Percentiles rank a stretch among this genome's conserved stretches.
phyloP scores from a whole-genome alignment of 2,797 vertebrate species.

The Florisuga fusca region DNA sequence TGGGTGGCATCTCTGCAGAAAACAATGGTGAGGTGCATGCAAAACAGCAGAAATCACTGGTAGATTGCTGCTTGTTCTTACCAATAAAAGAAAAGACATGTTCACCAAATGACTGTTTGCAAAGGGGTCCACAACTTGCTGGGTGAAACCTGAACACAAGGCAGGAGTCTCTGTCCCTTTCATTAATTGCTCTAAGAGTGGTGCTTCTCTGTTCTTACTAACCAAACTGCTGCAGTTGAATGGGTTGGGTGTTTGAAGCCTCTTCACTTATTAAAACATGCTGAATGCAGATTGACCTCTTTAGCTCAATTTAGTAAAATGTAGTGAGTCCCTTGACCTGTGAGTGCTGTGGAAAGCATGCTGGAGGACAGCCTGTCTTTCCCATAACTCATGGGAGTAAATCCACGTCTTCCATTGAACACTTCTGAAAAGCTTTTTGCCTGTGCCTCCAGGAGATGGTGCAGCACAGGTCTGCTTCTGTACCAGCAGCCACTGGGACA shows the following conservation, averaged over 20 bases:
- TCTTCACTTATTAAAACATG: background rate
- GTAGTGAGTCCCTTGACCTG: background rate
- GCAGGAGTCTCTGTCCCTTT: background rate
- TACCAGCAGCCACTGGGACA: fast-evolving
- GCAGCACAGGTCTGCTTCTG: background rate
- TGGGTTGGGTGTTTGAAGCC: background rate
- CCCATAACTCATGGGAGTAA: background rate
- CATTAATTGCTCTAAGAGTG: background rate
- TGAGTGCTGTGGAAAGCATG: fast-evolving
- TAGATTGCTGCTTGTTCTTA: background rate
- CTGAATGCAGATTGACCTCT: background rate
- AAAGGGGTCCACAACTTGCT: background rate
- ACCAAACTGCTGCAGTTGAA: background rate
- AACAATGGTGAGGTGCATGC: fast-evolving
- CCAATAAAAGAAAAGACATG: fast-evolving
- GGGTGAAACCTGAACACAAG: background rate
- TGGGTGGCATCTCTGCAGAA: background rate
- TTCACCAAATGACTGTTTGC: background rate
- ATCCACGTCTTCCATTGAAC: background rate
- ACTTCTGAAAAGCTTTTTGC: background rate
- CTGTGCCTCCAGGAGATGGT: background rate
- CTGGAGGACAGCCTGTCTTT: background rate
- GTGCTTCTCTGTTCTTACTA: background rate
- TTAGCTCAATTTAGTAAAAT: background rate
- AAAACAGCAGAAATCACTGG: background rate